phyloP scores from a whole-genome alignment of 2,113 vertebrate species.

The Alligator sinensis region DNA sequence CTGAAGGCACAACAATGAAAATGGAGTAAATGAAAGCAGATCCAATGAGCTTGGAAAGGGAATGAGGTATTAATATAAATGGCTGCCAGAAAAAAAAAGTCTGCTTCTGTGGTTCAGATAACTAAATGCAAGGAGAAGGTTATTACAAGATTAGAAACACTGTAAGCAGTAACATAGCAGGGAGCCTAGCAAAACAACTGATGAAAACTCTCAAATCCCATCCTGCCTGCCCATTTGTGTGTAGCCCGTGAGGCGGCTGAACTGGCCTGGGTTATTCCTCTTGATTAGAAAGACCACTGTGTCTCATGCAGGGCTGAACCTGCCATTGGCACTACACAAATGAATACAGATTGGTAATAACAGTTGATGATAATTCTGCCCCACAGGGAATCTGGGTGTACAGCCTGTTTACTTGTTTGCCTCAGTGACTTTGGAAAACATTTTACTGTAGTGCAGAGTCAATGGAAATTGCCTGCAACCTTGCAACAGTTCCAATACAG shows the following conservation, averaged over 20 bases:
- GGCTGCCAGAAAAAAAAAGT: background rate
- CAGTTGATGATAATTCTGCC: background rate
- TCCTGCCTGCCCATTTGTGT: fast-evolving
- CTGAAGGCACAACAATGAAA: background rate
- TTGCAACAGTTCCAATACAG: background rate
- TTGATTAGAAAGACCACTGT: background rate
- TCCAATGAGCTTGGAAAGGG: background rate
- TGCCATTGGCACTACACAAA: background rate
- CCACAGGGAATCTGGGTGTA: background rate
- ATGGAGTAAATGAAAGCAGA: background rate
- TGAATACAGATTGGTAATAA: background rate
- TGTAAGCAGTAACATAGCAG: background rate
- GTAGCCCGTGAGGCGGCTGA: fast-evolving
- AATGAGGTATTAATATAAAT: background rate
- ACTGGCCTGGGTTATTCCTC: background rate
- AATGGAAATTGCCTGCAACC: background rate
- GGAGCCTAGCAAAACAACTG: background rate
- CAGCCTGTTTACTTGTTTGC: background rate
- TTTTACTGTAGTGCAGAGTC: background rate
- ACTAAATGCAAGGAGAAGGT: background rate
- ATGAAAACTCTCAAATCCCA: fast-evolving
- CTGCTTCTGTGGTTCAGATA: background rate
- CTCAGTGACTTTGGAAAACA: background rate
- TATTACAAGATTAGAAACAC: background rate
- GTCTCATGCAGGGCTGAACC: background rate